Conservation (phyloP, 2,888 invertebrate genomes). For the Pseudeuparius sepicola region DNA sequence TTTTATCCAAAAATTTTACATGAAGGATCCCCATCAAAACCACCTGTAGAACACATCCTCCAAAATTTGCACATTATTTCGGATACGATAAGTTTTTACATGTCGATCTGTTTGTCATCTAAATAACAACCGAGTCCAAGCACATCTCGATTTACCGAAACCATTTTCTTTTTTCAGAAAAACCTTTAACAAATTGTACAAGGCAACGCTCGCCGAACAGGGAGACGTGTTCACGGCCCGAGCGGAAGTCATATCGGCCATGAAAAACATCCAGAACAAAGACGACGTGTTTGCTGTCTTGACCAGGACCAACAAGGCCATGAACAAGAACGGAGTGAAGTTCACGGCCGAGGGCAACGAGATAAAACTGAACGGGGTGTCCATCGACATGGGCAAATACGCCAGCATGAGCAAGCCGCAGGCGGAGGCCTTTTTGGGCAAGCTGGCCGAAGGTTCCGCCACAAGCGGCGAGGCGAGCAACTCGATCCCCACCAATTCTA, state of each 20-base stretch:
- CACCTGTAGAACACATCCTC: too few species aligned
- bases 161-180: constrained; percentile 38
- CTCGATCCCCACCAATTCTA: constrained; percentile 10
- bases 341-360: constrained; percentile 28
- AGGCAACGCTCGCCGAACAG: constrained; percentile 42
- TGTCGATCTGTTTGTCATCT: too few species aligned
- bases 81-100: too few species aligned
- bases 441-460: constrained; percentile 20
- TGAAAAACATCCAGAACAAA: constrained; percentile 44
- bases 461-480: constrained; percentile 9
- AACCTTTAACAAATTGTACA: constrained; percentile 48
- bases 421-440: constrained; percentile 23
- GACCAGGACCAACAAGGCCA: constrained; percentile 44
- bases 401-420: constrained; percentile 25
- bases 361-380: constrained; percentile 30
- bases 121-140: too few species aligned
- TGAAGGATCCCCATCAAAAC: too few species aligned
- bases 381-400: constrained; percentile 30
- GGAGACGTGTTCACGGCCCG: constrained; percentile 40
- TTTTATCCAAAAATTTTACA: too few species aligned
- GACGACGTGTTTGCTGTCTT: constrained; percentile 48
- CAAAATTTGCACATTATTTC: too few species aligned
- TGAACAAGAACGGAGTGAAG: constrained; percentile 41
- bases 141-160: too few species aligned
- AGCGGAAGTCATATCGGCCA: constrained; percentile 46